Evolutionary conservation across 2,797 vertebrate species (phyloP), one percentile per base, ranked within the genome.

Genomic region (Syngnathus rostellatus): DNA sequence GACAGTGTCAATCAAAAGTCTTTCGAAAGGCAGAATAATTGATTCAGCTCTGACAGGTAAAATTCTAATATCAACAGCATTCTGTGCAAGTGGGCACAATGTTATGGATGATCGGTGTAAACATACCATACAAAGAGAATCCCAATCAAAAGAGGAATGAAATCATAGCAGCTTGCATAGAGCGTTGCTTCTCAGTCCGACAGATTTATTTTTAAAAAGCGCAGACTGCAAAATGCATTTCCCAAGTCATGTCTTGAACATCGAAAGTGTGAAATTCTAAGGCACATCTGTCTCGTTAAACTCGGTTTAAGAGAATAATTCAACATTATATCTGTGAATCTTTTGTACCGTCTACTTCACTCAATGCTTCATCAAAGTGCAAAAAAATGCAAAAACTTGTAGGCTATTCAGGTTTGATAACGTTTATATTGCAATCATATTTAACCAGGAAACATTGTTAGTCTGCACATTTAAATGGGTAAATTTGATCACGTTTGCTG

Each of bases 311-410:
- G 12, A 48, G 46, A 67, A 66, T 46, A 38, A 31, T 40, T 58
- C 40, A 72, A 75, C 59, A 31, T 14, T 25, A 1, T 11, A 50
- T 66, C 53, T 17, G 21, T 40, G 55, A 68, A 71, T 66, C 39
- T 71, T 63, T 60, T 59, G 61, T 54, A 63, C 45, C 54, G 50
- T 46, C 66, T 25, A 14, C 41, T 31, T 37, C 53, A 45, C 37
- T 12, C 51, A 72, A 65, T 64, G 38, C 66, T 73, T 73, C 39
- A 21, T 60, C n/a, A 41, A 66, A 63, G 54, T 38, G 23, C 6
- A 2, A n/a, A 2, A 5, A 53, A 1, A 72, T 64, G 41, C 45
- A 46, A 46, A 46, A 46, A 2, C 31, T 2, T 3, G 31, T 31
- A 31, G 2, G 31, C 31, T 46, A 14, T 17, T 50, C 17, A 50